Evolutionary conservation across 1,140 invertebrate genomes (phyloP).

Genomic region (Dinothrombium tinctorium): DNA sequence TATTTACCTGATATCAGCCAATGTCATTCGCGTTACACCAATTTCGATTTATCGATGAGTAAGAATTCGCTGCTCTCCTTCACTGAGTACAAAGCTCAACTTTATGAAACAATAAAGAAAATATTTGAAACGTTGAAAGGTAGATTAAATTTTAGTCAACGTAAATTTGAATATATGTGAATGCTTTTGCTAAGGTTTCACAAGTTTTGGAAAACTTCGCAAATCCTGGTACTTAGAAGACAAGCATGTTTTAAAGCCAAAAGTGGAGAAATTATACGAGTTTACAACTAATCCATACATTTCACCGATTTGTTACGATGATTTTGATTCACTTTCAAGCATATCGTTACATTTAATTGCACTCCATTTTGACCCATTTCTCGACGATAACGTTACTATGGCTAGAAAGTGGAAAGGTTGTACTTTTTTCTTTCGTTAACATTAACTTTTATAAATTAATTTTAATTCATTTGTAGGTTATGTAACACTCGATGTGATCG

Average conservation of each 20-base stretch:
- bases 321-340: constrained; percentile 2
- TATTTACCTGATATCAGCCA: background rate
- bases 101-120: background rate
- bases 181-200: too few relatives aligned
- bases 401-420: constrained; percentile 24
- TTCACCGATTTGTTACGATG: constrained; percentile 6
- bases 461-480: too few relatives aligned
- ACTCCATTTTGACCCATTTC: constrained; percentile 46
- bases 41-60: background rate
- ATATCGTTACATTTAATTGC: constrained; percentile 8
- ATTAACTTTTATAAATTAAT: too few relatives aligned
- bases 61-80: background rate
- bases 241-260: background rate
- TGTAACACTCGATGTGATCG: constrained; percentile 1
- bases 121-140: background rate
- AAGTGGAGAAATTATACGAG: constrained; percentile 3
- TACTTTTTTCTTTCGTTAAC: too few relatives aligned
- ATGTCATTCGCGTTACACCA: background rate
- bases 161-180: too few relatives aligned
- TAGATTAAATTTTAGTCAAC: too few relatives aligned
- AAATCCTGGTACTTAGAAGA: constrained; percentile 1
- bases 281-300: constrained; percentile 8
- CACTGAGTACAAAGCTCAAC: too few relatives aligned
- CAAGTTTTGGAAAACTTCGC: background rate
- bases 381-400: constrained; percentile 92